phyloP scores from a whole-genome alignment of 2,888 invertebrate genomes.

The Hypolimnas misippus region DNA sequence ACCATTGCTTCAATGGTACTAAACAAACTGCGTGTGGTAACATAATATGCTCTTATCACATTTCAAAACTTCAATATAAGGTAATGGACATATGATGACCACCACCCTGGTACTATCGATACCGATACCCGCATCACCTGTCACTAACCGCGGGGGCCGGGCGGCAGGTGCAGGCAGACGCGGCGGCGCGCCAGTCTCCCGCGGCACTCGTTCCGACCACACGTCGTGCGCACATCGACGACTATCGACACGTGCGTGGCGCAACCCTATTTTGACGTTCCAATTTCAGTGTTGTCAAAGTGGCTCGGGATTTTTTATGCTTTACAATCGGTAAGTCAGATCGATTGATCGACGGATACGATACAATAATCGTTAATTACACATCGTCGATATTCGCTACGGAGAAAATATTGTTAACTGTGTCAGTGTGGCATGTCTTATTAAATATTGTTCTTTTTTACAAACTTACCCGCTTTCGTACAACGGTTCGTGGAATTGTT shows the following conservation, averaged over 20 bases:
- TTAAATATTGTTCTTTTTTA: slow-evolving; percentile 39
- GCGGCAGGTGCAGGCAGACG: slow-evolving; percentile 75
- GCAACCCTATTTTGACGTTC: slow-evolving; percentile 75
- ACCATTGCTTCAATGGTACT: too few relatives aligned
- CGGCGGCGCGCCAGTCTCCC: slow-evolving; percentile 81
- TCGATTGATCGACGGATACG: background rate
- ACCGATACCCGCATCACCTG: slow-evolving; percentile 72
- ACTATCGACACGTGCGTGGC: slow-evolving; percentile 75
- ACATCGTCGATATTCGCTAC: slow-evolving; percentile 21
- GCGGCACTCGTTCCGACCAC: slow-evolving; percentile 68
- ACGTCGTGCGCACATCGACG: slow-evolving; percentile 63
- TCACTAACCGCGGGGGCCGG: slow-evolving; percentile 70
- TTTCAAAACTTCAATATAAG: slow-evolving; percentile 24
- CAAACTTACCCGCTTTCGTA: slow-evolving; percentile 38
- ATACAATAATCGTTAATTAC: background rate
- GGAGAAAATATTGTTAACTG: slow-evolving; percentile 37
- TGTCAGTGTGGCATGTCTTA: slow-evolving; percentile 42
- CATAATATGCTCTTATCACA: slow-evolving; percentile 17
- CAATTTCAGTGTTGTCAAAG: slow-evolving; percentile 53
- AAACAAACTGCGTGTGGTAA: slow-evolving; percentile 9
- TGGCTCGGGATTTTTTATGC: slow-evolving; percentile 69
- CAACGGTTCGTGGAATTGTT: slow-evolving; percentile 41
- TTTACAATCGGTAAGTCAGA: slow-evolving; percentile 48
- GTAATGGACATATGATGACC: slow-evolving; percentile 33
- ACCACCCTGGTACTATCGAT: slow-evolving; percentile 58